These are phyloP conservation scores for Acromyrmex heyeri DNA, from an alignment of 1,140 invertebrate genomes.

Conservation along the genomic window DNA sequence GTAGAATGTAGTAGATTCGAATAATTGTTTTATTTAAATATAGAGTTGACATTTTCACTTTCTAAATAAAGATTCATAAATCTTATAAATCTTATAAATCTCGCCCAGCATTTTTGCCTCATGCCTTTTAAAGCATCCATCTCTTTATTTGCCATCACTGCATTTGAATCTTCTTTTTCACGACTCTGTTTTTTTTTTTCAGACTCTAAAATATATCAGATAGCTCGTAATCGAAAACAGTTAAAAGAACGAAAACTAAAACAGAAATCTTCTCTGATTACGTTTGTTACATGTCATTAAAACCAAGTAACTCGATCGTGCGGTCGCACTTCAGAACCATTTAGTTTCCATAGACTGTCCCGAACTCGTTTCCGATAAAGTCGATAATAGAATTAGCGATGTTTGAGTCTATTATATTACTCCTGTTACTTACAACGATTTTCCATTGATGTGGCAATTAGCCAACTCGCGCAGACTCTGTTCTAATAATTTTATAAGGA, in stretches of 20 bases:
- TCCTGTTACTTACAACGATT: conserved; percentile 41
- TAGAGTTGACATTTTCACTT: conserved; percentile 33
- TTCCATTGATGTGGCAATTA: conserved; percentile 48
- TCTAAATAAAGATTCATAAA: conserved; percentile 64
- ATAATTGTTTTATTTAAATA: conserved; percentile 58
- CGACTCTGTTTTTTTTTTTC: background rate
- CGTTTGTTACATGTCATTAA: conserved; percentile 49
- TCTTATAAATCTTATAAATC: background rate
- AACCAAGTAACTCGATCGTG: conserved; percentile 23
- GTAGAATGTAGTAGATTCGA: conserved; percentile 1
- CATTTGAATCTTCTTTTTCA: background rate
- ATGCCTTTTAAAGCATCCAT: conserved; percentile 1
- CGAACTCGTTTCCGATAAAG: conserved; percentile 53
- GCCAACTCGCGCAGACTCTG: background rate
- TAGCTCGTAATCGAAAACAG: background rate
- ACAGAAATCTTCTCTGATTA: background rate
- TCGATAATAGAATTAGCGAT: conserved; percentile 57
- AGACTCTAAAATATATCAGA: background rate
- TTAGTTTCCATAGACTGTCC: conserved; percentile 47
- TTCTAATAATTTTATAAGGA: conserved; percentile 24
- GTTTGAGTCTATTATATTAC: conserved; percentile 54
- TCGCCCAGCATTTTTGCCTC: background rate
- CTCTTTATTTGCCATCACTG: background rate
- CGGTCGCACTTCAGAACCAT: conserved; percentile 9
- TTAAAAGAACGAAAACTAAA: conserved; percentile 20